Conservation (phyloP, 2,113 vertebrate genomes). For the Dromiciops gliroides region DNA sequence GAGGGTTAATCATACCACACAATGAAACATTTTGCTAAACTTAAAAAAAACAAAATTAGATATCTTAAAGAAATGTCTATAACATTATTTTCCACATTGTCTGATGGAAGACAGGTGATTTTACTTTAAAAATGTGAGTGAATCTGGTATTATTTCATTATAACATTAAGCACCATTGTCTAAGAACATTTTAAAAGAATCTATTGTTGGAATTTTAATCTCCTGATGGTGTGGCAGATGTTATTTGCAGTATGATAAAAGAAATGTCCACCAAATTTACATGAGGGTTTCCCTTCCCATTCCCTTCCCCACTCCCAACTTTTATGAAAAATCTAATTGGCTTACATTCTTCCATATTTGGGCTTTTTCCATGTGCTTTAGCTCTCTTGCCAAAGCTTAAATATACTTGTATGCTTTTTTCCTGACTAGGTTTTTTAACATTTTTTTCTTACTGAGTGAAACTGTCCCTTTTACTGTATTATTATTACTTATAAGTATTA, state of each 20-base stretch:
- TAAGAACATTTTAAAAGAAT: constrained; percentile 10
- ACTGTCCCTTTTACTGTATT: neutral
- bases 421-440: constrained; percentile 38
- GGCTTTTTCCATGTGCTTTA: neutral
- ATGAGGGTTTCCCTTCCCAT: neutral
- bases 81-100: neutral
- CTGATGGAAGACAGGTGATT: neutral
- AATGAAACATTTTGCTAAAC: neutral
- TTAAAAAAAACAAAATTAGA: neutral
- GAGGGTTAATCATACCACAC: neutral
- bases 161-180: constrained; percentile 21
- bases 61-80: neutral
- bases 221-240: neutral
- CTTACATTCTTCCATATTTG: constrained; percentile 7
- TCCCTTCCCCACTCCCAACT: neutral
- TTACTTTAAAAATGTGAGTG: neutral
- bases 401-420: constrained; percentile 53
- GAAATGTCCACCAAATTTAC: neutral
- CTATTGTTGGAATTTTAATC: constrained; percentile 21
- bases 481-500: constrained; percentile 47
- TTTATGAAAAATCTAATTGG: neutral
- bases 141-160: neutral
- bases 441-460: constrained; percentile 27
- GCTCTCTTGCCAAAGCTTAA: constrained; percentile 34
- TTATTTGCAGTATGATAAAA: neutral